A percentile compares a stretch with the other conserved stretches of the same genome.
phyloP scores from a whole-genome alignment of 1,140 invertebrate genomes.

The Macrostomum lignano region DNA sequence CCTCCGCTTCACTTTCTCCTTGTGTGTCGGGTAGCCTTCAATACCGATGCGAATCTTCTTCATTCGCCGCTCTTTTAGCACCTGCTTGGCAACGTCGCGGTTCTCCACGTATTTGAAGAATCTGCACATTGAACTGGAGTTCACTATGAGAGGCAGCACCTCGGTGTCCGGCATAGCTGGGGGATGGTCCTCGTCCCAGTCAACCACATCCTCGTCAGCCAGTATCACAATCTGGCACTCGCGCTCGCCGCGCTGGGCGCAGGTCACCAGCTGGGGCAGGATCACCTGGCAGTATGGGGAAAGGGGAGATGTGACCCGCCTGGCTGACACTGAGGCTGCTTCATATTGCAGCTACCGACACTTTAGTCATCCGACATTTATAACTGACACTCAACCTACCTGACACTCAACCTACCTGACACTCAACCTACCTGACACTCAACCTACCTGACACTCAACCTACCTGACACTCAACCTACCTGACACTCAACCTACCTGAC shows the following conservation, averaged over 20 bases:
- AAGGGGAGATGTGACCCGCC: too few relatives aligned
- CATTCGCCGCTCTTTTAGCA: slow-evolving; percentile 81
- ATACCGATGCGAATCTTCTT: slow-evolving; percentile 97
- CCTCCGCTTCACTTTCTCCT: slow-evolving; percentile 56
- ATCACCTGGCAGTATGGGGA: too few relatives aligned
- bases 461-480: too few relatives aligned
- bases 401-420: too few relatives aligned
- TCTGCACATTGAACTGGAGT: slow-evolving; percentile 65
- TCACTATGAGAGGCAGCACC: slow-evolving; percentile 4
- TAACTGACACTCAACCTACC: too few relatives aligned
- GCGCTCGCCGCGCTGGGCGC: slow-evolving; percentile 32
- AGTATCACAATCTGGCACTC: slow-evolving; percentile 58
- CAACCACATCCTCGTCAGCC: slow-evolving; percentile 72
- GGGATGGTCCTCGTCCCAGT: slow-evolving; percentile 93
- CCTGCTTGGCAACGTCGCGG: slow-evolving; percentile 82
- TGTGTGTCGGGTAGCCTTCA: slow-evolving; percentile 90
- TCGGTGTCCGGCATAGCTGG: slow-evolving; percentile 45
- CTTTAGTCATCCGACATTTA: too few relatives aligned
- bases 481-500: too few relatives aligned
- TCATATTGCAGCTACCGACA: too few relatives aligned
- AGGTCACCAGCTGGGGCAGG: too few relatives aligned
- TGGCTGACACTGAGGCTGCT: too few relatives aligned
- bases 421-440: too few relatives aligned
- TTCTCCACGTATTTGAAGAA: slow-evolving; percentile 99
- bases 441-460: too few relatives aligned